These are phyloP conservation scores for Frieseomelitta varia DNA, from an alignment of 1,140 invertebrate species.

Conservation along the genomic window DNA sequence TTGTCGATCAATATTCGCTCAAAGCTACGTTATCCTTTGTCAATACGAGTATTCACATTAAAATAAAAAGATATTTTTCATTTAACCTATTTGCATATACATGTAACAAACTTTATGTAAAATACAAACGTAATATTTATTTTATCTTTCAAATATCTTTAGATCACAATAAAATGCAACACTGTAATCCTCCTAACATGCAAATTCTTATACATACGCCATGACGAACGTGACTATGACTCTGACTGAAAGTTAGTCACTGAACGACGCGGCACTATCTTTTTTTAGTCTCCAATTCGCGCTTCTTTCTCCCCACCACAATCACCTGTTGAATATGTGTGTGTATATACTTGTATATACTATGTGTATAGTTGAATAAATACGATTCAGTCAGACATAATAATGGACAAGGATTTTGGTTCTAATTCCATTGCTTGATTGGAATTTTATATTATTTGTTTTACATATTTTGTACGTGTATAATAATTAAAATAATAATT, in stretches of 20 bases:
- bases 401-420: neutral
- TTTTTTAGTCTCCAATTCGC: slow-evolving; percentile 23
- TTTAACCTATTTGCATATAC: neutral
- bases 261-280: neutral
- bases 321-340: slow-evolving; percentile 42
- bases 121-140: neutral
- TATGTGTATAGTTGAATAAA: neutral
- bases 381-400: neutral
- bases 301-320: slow-evolving; percentile 24
- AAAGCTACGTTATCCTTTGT: neutral
- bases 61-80: neutral
- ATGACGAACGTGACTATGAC: neutral
- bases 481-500: too few species aligned
- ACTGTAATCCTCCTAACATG: neutral
- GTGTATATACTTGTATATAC: neutral
- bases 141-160: neutral
- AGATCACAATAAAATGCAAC: slow-evolving; percentile 4
- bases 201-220: neutral
- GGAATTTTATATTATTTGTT: neutral
- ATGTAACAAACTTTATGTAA: neutral
- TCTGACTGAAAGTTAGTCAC: slow-evolving; percentile 14
- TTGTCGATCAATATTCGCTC: neutral
- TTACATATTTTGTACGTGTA: too few species aligned
- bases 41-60: neutral
- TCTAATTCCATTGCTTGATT: neutral